A percentile compares a stretch with the other conserved stretches of the same genome.
Conservation (phyloP, 2,113 vertebrate species). For the Pelusios castaneus region DNA sequence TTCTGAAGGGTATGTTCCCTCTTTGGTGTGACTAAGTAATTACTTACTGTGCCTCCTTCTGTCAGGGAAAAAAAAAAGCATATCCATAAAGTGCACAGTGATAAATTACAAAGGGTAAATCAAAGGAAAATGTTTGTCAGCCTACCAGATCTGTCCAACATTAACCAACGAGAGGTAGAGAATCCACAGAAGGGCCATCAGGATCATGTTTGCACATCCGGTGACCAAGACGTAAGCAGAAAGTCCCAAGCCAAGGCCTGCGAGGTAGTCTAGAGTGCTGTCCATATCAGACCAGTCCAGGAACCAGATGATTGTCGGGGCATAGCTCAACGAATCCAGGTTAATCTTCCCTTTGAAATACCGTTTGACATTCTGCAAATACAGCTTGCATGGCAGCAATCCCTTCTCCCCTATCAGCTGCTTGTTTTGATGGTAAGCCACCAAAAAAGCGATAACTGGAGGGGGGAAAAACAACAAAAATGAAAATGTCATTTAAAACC, state of each 20-base stretch:
- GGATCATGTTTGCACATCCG: constrained; percentile 90
- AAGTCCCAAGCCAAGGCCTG: constrained; percentile 81
- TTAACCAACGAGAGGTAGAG: constrained; percentile 93
- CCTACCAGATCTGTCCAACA: constrained; percentile 96
- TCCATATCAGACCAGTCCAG: constrained; percentile 91
- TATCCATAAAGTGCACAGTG: accelerated
- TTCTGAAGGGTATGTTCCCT: neutral
- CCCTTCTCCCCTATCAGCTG: constrained; percentile 91
- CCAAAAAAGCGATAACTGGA: constrained; percentile 90
- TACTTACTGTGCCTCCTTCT: neutral
- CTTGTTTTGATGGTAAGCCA: constrained; percentile 93
- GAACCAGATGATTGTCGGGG: constrained; percentile 90
- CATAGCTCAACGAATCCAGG: constrained; percentile 80
- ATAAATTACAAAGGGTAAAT: neutral
- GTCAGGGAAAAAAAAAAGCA: accelerated
- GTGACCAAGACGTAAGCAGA: constrained; percentile 84
- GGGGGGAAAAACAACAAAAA: neutral
- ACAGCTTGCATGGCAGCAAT: constrained; percentile 84
- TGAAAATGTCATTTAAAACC: accelerated
- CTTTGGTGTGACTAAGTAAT: accelerated
- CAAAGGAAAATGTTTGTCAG: neutral
- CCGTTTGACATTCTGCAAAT: constrained; percentile 83
- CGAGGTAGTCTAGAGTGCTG: constrained; percentile 83
- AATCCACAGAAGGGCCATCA: constrained; percentile 89
- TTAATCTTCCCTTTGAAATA: constrained; percentile 84